phyloP scores from a whole-genome alignment of 1,140 invertebrate genomes.

The Sycobia sp. region DNA sequence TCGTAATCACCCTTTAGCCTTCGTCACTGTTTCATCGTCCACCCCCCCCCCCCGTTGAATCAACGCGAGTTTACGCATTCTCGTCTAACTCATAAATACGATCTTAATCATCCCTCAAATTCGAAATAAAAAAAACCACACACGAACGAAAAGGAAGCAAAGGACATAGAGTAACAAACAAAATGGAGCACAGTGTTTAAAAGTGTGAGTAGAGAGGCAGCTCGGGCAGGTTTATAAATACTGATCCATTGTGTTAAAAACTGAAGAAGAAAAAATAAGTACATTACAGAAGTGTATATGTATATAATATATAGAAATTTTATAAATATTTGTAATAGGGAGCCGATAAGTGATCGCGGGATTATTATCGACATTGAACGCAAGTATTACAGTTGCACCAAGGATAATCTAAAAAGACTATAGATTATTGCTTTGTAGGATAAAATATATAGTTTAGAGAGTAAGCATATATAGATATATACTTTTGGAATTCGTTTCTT shows the following conservation, averaged over 20 bases:
- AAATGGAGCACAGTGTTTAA: constrained; percentile 43
- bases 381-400: constrained; percentile 35
- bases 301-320: constrained; percentile 44
- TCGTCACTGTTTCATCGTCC: constrained; percentile 7
- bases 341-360: constrained; percentile 34
- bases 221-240: constrained; percentile 55
- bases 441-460: constrained; percentile 25
- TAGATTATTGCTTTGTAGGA: constrained; percentile 38
- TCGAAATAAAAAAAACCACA: no score
- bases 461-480: no score
- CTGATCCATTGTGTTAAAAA: constrained; percentile 36
- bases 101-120: constrained; percentile 19
- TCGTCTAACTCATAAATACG: constrained; percentile 8
- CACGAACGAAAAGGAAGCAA: constrained; percentile 5
- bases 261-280: constrained; percentile 27
- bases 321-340: constrained; percentile 47
- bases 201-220: constrained; percentile 47
- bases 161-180: constrained; percentile 16
- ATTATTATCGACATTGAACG: constrained; percentile 34
- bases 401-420: constrained; percentile 36
- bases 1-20: constrained; percentile 5
- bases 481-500: not conserved
- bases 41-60: not conserved
- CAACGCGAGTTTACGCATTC: constrained; percentile 4
- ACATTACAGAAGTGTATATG: constrained; percentile 33